Evolutionary conservation across 2,113 vertebrate species (phyloP).

Genomic region (Psilopsiagon aurifrons): DNA sequence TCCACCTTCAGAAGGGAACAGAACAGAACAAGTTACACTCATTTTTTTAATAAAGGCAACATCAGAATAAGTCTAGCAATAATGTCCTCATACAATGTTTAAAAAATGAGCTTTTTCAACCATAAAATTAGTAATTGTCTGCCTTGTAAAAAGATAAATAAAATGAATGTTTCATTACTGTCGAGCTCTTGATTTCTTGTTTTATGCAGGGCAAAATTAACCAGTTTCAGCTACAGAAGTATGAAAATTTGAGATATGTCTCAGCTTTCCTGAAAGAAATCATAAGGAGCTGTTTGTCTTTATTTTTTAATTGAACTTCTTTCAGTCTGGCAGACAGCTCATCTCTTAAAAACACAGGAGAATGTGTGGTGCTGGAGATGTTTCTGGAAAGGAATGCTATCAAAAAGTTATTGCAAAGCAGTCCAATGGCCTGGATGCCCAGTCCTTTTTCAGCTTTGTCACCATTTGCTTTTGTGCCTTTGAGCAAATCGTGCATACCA

Average conservation of each 20-base stretch:
- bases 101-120: constrained; percentile 75
- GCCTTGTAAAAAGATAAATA: constrained; percentile 78
- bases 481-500: neutral
- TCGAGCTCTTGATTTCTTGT: constrained; percentile 71
- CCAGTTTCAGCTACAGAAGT: constrained; percentile 66
- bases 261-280: constrained; percentile 59
- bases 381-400: neutral
- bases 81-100: constrained; percentile 65
- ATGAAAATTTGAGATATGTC: constrained; percentile 72
- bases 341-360: constrained; percentile 11
- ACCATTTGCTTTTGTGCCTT: neutral
- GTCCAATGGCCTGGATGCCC: neutral
- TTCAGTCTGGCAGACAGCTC: constrained; percentile 28
- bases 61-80: constrained; percentile 65
- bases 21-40: constrained; percentile 33
- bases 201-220: constrained; percentile 73
- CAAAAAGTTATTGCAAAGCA: neutral
- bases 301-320: constrained; percentile 60
- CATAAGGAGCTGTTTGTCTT: constrained; percentile 57
- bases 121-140: constrained; percentile 81
- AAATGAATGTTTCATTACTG: constrained; percentile 77
- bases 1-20: neutral
- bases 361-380: neutral
- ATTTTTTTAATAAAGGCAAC: constrained; percentile 69
- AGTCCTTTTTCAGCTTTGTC: neutral